These are phyloP conservation scores for Neoseiulus cucumeris DNA, from an alignment of 1,140 invertebrate species.

Conservation along the genomic window DNA sequence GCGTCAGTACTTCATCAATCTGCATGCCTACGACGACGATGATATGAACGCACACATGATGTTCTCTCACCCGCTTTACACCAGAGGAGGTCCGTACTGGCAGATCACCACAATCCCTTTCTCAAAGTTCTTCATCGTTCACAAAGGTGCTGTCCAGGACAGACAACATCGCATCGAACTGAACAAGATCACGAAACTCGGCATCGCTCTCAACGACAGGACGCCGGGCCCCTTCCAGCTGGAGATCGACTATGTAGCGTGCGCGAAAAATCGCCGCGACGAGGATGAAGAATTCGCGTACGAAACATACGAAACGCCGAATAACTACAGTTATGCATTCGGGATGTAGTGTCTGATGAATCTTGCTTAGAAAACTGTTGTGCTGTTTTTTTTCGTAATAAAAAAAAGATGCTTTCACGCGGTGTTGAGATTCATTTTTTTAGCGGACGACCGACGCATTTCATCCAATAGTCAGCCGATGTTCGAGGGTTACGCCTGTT, in stretches of 20 bases:
- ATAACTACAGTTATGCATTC: neutral
- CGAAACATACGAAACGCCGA: conserved; percentile 56
- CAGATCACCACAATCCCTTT: conserved; percentile 78
- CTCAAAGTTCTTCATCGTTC: conserved; percentile 66
- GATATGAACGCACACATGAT: conserved; percentile 66
- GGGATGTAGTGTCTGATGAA: neutral
- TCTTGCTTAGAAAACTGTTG: too few relatives aligned
- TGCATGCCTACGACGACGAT: conserved; percentile 41
- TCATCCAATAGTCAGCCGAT: too few relatives aligned
- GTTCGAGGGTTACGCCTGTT: too few relatives aligned
- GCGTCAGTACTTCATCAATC: conserved; percentile 55
- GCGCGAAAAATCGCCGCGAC: conserved; percentile 48
- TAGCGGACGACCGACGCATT: too few relatives aligned
- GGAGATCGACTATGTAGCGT: conserved; percentile 80
- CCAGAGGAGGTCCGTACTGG: conserved; percentile 90
- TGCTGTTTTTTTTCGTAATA: too few relatives aligned
- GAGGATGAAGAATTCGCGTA: conserved; percentile 67
- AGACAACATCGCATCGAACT: conserved; percentile 41
- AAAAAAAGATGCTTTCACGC: too few relatives aligned
- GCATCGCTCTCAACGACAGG: conserved; percentile 57
- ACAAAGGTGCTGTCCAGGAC: conserved; percentile 71
- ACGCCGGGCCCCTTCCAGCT: conserved; percentile 56
- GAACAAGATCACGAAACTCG: conserved; percentile 43
- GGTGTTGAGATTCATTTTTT: too few relatives aligned
- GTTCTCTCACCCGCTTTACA: conserved; percentile 59